phyloP scores from a whole-genome alignment of 2,797 vertebrate genomes.

The Typhlichthys eigenmanni region DNA sequence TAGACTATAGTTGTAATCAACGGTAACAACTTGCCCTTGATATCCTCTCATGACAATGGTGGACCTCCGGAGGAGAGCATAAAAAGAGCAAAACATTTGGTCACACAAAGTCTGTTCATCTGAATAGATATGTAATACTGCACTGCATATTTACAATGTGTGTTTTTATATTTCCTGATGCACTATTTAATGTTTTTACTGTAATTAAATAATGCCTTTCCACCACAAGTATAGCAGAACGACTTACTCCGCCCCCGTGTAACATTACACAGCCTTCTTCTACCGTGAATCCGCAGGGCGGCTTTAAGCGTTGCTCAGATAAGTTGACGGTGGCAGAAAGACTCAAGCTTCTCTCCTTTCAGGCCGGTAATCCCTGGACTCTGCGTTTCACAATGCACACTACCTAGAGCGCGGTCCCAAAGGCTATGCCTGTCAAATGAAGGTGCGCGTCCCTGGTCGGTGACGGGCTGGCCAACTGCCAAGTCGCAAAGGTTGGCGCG shows the following conservation, averaged over 20 bases:
- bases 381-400: constrained; percentile 64
- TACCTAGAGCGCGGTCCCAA: constrained; percentile 47
- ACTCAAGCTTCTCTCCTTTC: constrained; percentile 69
- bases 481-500: constrained; percentile 26
- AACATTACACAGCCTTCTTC: constrained; percentile 50
- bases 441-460: not conserved
- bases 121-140: too few relatives aligned
- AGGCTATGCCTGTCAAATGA: constrained; percentile 58
- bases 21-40: too few relatives aligned
- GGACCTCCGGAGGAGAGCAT: too few relatives aligned
- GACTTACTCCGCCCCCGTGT: constrained; percentile 23
- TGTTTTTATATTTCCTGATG: too few relatives aligned
- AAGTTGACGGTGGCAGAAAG: constrained; percentile 43
- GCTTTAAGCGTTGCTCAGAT: constrained; percentile 46
- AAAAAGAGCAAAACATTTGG: too few relatives aligned
- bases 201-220: too few relatives aligned
- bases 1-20: not conserved
- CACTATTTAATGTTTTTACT: too few relatives aligned
- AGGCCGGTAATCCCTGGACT: constrained; percentile 71
- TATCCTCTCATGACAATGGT: too few relatives aligned
- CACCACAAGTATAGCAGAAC: not conserved
- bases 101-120: too few relatives aligned
- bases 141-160: too few relatives aligned
- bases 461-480: too few relatives aligned
- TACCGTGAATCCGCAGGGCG: constrained; percentile 18